Percentiles rank a stretch among this genome's conserved stretches.
These are phyloP conservation scores for Toxonevra muliebris DNA, from an alignment of 2,888 invertebrate genomes.

Conservation along the genomic window DNA sequence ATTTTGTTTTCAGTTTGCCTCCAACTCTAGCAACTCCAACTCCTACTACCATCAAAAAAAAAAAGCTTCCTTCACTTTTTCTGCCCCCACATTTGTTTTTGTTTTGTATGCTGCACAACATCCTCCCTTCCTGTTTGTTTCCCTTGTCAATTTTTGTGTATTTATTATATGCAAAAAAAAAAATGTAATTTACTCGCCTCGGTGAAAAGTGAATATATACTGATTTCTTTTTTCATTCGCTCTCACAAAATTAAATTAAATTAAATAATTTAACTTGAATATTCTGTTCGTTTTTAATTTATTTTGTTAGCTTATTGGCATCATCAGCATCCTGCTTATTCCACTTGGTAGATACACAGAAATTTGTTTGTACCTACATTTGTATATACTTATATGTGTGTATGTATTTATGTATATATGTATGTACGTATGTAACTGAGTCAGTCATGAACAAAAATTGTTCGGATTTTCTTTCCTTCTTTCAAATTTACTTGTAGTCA, in stretches of 20 bases:
- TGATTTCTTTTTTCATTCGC: no score
- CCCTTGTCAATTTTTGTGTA: no score
- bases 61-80: neutral
- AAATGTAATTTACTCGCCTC: no score
- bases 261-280: no score
- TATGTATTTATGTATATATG: neutral
- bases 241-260: no score
- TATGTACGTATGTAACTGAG: neutral
- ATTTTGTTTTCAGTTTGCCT: no score
- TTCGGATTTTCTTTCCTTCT: neutral
- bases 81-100: neutral
- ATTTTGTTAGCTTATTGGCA: neutral
- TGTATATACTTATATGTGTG: conserved; percentile 18
- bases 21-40: neutral
- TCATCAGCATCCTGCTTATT: neutral
- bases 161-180: no score
- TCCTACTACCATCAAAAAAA: neutral
- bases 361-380: conserved; percentile 26
- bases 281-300: neutral
- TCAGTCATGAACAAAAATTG: conserved; percentile 23
- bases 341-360: conserved; percentile 9
- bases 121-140: neutral
- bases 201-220: no score
- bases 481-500: neutral
- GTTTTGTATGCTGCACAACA: neutral